Base-by-base conservation (phyloP, 92 coral and sea anemone species). In the Montipora capitata region DNA sequence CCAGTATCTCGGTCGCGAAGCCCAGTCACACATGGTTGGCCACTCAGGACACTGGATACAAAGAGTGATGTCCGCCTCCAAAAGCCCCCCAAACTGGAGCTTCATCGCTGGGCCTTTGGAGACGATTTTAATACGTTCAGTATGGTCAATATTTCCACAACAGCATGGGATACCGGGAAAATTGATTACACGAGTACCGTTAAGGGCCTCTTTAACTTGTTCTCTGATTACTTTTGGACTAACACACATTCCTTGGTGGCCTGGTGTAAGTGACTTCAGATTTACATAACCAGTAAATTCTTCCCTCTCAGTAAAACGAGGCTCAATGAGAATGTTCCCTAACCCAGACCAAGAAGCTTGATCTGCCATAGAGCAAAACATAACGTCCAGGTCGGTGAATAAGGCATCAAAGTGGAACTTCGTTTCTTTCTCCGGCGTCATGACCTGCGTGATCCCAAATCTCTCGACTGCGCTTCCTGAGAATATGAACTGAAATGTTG, bases 11-110 rank as follows among this genome's bases (percentile, higher is more conserved):
- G 14, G 54, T 75, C 93, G 82, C 5, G 71, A 69, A 13, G 84
- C 72, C 94, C 91, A 91, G 81, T 91, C 88, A 45, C 88, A 66
- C 40, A 14, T 7, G 15, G 91, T 10, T 4, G 91, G 91, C 94
- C 94, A 91, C 63, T 86, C 91, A 39, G 79, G 56, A 65, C 91
- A 91, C 5, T 74, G 58, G 74, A 91, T 5, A 41, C 85, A 73
- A 15, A 68, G 27, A 40, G 91, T 85, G 7, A 91, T 75, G 41
- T 91, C 94, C 54, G 54, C 69, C 43, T 78, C 68, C 39, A 72
- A 74, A 11, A 40, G 3, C 3, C n/a, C 0, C 1, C 7, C 66
- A 14, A 80, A 17, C 54, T 7, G 44, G 3, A 91, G 5, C 43
- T 68, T 85, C 2, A 74, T 80, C 3, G 88, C 75, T 52, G 86